Evolutionary conservation across 64 coral and sea anemone genomes (phyloP).

Genomic region (Montipora foliosa): DNA sequence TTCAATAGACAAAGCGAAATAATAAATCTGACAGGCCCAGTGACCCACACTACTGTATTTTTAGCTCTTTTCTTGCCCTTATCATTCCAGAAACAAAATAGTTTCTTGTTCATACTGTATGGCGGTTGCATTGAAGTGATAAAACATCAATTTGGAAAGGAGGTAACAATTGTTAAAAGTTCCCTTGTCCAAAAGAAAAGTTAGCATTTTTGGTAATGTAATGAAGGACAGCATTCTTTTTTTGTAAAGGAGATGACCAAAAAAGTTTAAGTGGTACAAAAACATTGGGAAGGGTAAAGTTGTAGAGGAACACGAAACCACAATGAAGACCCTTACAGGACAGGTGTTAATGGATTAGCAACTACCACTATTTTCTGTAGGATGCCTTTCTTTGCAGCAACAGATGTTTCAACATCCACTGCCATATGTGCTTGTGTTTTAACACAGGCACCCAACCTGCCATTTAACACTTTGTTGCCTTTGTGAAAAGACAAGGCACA

Average conservation of each 20-base stretch:
- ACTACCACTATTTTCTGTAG: background rate
- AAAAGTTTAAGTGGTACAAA: background rate
- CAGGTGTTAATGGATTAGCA: background rate
- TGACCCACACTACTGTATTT: no score
- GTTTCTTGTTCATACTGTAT: no score
- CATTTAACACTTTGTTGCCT: background rate
- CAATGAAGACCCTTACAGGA: background rate
- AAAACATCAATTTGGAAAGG: no score
- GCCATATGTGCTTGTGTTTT: background rate
- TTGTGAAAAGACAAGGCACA: background rate
- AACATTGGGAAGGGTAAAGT: conserved; percentile 7
- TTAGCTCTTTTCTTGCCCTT: no score
- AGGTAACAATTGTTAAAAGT: background rate
- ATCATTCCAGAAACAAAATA: no score
- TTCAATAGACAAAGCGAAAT: no score
- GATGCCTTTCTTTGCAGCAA: background rate
- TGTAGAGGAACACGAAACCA: background rate
- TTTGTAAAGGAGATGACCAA: background rate
- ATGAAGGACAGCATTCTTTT: background rate
- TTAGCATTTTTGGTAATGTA: background rate
- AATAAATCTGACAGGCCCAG: no score
- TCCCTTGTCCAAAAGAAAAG: background rate
- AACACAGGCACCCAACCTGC: background rate
- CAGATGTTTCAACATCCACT: background rate
- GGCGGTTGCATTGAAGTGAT: no score